phyloP scores from a whole-genome alignment of 2,797 vertebrate species.

The Tokudaia muenninki region DNA sequence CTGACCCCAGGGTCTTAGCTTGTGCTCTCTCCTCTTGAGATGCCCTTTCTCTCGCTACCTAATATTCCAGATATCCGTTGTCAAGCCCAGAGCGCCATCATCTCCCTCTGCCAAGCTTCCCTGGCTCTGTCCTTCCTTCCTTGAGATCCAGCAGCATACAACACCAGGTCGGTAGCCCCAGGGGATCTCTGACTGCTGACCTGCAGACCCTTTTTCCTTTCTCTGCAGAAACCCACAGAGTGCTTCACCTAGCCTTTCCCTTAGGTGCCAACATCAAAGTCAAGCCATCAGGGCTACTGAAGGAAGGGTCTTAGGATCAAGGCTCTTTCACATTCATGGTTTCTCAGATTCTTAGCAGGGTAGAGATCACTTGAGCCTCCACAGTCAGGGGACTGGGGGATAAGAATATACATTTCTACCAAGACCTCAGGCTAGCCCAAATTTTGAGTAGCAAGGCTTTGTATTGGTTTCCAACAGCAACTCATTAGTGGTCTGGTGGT shows the following conservation, averaged over 20 bases:
- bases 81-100: not conserved
- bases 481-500: not conserved
- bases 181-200: not conserved
- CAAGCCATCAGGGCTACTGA: not conserved
- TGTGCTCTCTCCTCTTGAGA: not conserved
- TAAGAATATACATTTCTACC: not conserved
- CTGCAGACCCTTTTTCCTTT: not conserved
- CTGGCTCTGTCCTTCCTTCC: not conserved
- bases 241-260: not conserved
- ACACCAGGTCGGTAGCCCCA: not conserved
- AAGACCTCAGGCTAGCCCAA: not conserved
- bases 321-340: not conserved
- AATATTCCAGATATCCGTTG: not conserved
- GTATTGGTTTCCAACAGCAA: not conserved
- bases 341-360: constrained; percentile 20
- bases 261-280: not conserved
- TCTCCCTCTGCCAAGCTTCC: not conserved
- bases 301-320: not conserved
- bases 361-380: not conserved
- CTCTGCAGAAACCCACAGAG: not conserved
- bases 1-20: not conserved
- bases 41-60: not conserved
- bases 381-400: not conserved
- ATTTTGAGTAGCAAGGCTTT: not conserved
- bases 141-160: not conserved